These are phyloP conservation scores for Diacarnus erythraeanus DNA, from an alignment of 37 sponge, comb jelly and placozoan species.

Conservation along the genomic window DNA sequence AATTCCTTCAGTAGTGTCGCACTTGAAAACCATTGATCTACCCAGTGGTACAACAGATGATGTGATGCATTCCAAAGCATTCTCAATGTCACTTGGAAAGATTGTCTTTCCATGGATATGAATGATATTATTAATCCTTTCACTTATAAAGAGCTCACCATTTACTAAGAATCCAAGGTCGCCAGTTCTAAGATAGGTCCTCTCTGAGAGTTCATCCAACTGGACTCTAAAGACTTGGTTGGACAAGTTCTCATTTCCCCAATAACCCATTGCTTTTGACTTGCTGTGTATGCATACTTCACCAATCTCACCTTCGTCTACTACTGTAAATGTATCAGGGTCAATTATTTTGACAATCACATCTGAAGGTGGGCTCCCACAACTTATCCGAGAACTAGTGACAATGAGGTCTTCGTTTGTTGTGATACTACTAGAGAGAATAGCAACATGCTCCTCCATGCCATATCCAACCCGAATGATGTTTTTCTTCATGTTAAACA, in stretches of 20 bases:
- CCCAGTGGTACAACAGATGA: slow-evolving; percentile 14
- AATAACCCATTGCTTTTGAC: slow-evolving; percentile 49
- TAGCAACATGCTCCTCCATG: slow-evolving; percentile 41
- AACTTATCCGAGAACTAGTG: slow-evolving; percentile 3
- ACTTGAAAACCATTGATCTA: slow-evolving; percentile 20
- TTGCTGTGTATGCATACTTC: slow-evolving; percentile 51
- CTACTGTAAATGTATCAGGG: slow-evolving; percentile 24
- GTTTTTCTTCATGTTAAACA: slow-evolving; percentile 2
- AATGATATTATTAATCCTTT: slow-evolving; percentile 31
- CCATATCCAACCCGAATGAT: slow-evolving; percentile 25
- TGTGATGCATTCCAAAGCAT: background rate
- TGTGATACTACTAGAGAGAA: background rate
- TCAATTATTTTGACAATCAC: slow-evolving; percentile 49
- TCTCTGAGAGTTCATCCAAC: slow-evolving; percentile 2
- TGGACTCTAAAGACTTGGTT: slow-evolving; percentile 26
- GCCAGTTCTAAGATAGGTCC: slow-evolving; percentile 54
- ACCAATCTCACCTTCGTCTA: slow-evolving; percentile 36
- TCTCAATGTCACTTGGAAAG: slow-evolving; percentile 41
- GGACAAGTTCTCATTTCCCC: slow-evolving; percentile 33
- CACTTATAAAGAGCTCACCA: slow-evolving; percentile 33
- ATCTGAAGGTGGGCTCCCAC: background rate
- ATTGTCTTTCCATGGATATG: slow-evolving; percentile 33
- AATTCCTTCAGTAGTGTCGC: slow-evolving; percentile 2
- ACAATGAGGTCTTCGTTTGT: slow-evolving; percentile 1
- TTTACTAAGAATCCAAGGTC: slow-evolving; percentile 41